Conservation (phyloP, 2,797 vertebrate genomes). For the Pitangus sulphuratus region DNA sequence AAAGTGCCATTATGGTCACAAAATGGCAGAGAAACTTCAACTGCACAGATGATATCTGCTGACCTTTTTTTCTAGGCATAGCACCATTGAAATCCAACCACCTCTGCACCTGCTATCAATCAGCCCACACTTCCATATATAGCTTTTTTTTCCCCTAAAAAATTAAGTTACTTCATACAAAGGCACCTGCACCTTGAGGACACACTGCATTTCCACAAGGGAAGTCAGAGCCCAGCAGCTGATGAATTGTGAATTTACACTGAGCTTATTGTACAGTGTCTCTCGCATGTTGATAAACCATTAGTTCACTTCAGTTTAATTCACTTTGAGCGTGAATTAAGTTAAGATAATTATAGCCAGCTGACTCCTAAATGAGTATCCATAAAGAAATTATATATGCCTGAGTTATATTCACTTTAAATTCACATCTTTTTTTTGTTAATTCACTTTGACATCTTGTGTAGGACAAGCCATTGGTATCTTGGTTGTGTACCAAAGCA, state of each 20-base stretch:
- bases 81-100: background rate
- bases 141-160: background rate
- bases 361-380: constrained; percentile 32
- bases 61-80: background rate
- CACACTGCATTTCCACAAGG: background rate
- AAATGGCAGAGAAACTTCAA: background rate
- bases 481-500: background rate
- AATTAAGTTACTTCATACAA: constrained; percentile 20
- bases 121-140: constrained; percentile 21
- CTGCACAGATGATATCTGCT: background rate
- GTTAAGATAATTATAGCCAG: constrained; percentile 19
- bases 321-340: constrained; percentile 27
- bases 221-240: background rate
- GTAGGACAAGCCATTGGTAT: background rate
- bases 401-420: background rate
- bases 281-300: constrained; percentile 18
- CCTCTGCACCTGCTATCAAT: constrained; percentile 37
- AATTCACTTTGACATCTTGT: background rate
- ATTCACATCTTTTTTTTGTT: constrained; percentile 18
- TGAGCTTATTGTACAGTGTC: background rate
- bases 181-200: constrained; percentile 52
- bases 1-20: background rate
- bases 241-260: constrained; percentile 36
- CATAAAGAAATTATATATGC: background rate
- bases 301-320: constrained; percentile 35